Conservation (phyloP, 92 coral and sea anemone genomes). For the Palythoa grandis region DNA sequence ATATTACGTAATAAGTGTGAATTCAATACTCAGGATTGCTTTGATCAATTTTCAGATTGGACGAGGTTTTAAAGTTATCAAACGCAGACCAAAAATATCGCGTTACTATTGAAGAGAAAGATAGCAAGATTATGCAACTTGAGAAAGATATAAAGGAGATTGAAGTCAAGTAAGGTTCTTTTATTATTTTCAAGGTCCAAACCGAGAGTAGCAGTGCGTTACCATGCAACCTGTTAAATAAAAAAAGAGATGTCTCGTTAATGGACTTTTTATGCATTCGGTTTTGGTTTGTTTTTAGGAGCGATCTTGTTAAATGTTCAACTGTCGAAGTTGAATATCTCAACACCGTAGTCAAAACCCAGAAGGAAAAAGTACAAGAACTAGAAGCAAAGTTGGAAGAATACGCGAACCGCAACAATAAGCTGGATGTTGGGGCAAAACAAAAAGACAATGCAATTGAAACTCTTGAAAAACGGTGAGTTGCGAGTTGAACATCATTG, state of each 20-base stretch:
- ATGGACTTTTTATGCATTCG: neutral
- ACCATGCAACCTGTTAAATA: no score
- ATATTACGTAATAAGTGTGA: no score
- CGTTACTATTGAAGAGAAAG: constrained; percentile 73
- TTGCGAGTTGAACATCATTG: neutral
- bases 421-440: constrained; percentile 7
- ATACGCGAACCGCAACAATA: constrained; percentile 22
- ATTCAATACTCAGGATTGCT: neutral
- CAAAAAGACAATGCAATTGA: constrained; percentile 31
- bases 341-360: neutral
- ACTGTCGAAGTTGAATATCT: constrained; percentile 36
- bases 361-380: constrained; percentile 4
- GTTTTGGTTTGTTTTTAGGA: neutral
- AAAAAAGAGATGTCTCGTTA: neutral
- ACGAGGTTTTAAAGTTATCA: constrained; percentile 69
- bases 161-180: constrained; percentile 1
- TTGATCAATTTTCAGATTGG: constrained; percentile 58
- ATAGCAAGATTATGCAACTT: constrained; percentile 69
- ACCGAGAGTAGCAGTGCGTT: no score
- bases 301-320: neutral
- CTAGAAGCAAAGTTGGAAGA: constrained; percentile 13
- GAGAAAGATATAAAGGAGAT: constrained; percentile 43
- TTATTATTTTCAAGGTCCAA: neutral
- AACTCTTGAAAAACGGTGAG: constrained; percentile 32
- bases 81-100: constrained; percentile 67